phyloP scores from a whole-genome alignment of 2,888 invertebrate genomes.

The Agriopis leucophaearia region DNA sequence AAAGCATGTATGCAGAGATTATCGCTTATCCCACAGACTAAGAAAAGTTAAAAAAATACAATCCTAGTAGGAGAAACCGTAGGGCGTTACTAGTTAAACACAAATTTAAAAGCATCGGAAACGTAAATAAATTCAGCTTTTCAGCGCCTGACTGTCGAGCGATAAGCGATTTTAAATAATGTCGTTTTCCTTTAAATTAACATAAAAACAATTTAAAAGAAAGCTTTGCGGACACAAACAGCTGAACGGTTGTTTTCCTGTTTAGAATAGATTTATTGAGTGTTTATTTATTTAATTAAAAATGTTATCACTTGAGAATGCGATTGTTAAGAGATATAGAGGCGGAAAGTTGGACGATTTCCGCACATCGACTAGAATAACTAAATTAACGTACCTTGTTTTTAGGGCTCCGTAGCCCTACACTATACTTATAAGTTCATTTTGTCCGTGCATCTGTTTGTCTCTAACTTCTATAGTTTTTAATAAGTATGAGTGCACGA shows the following conservation, averaged over 20 bases:
- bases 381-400: no score
- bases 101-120: constrained; percentile 20
- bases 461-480: no score
- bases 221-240: constrained; percentile 13
- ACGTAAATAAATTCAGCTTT: constrained; percentile 32
- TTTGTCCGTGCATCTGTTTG: no score
- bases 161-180: constrained; percentile 35
- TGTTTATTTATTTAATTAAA: constrained; percentile 10
- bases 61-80: neutral
- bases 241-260: constrained; percentile 14
- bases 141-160: constrained; percentile 20
- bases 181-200: constrained; percentile 28
- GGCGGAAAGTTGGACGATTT: no score
- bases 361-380: no score
- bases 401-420: no score
- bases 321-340: neutral
- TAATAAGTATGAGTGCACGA: no score
- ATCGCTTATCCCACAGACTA: no score
- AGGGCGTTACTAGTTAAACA: neutral
- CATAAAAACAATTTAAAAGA: constrained; percentile 34
- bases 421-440: no score
- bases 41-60: neutral
- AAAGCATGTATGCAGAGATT: no score
- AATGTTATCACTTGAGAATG: neutral
- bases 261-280: neutral